phyloP scores from a whole-genome alignment of 1,140 invertebrate species.

The Lordiphosa mommai region DNA sequence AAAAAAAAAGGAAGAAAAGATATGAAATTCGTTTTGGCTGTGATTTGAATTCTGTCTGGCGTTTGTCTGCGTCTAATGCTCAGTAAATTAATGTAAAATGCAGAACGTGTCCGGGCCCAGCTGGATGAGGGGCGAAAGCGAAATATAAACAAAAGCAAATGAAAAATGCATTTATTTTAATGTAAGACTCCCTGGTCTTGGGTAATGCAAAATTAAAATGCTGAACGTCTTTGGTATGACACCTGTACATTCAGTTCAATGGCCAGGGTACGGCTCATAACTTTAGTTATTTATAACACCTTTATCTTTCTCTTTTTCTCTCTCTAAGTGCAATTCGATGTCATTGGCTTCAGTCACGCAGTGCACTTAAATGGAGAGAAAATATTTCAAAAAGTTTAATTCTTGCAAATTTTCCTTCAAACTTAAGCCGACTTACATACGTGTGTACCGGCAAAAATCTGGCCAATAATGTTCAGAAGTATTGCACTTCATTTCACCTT shows the following conservation, averaged over 20 bases:
- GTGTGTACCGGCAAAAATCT: too few species aligned
- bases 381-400: neutral
- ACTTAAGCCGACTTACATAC: neutral
- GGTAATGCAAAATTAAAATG: conserved; percentile 13
- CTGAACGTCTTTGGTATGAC: neutral
- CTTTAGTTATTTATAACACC: conserved; percentile 5
- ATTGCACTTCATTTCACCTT: conserved; percentile 55
- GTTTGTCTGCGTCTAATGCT: neutral
- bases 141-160: neutral
- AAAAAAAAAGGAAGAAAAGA: conserved; percentile 19
- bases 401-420: neutral
- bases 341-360: conserved; percentile 24
- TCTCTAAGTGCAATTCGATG: conserved; percentile 21
- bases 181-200: conserved; percentile 10
- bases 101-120: conserved; percentile 14
- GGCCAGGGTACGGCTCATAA: neutral
- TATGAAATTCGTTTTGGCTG: conserved; percentile 53
- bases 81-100: conserved; percentile 33
- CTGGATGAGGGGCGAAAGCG: neutral
- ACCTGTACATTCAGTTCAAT: conserved; percentile 5
- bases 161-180: conserved; percentile 23
- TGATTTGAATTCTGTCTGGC: conserved; percentile 31
- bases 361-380: neutral
- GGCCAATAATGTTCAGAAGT: conserved; percentile 33
- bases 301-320: neutral